Base-by-base conservation (phyloP, 1,140 invertebrate species). In the Psilanteris sp. region DNA sequence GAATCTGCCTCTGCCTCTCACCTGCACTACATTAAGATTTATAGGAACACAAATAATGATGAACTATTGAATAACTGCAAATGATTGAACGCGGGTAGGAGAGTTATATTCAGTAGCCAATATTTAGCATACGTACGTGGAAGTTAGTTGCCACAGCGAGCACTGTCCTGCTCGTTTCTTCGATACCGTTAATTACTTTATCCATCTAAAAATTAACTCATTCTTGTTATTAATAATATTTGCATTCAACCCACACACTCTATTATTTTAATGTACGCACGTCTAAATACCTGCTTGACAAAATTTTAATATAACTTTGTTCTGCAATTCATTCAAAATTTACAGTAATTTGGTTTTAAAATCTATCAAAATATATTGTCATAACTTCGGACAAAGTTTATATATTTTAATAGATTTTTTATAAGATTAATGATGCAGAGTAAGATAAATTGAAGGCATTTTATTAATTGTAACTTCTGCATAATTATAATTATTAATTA, bases 141-240 rank as follows among this genome's bases (percentile, higher is more conserved):
- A 68, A 57, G 44, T 71, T 82, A 48, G 80, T 59, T 78, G 79
- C 76, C 83, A 83, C 46, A 83, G 81, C 76, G 81, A 86, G 85
- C 85, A 86, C 55, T 79, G 78, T 83, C 84, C 84, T 81, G 85
- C 86, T 86, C 86, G 80, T 78, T 79, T 86, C 83, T 83, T 85
- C 85, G 81, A 81, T 81, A 83, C 81, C 70, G 85, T 83, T 82
- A 86, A 83, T 81, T 82, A 87, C 84, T 86, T 86, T 87, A 83
- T 74, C 83, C 84, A 88, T 89, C 89, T 90, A 90, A 85, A 90
- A 90, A 89, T 90, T 87, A 90, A 87, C 89, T 90, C 84, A 89
- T 85, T 87, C 83, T 86, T 79, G 88, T 90, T 90, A 90, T 89
- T 90, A 89, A 88, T 87, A 89, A 87, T 88, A 86, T 87, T 83